A percentile compares a stretch with the other conserved stretches of the same genome.
These are phyloP conservation scores for Melanotaenia maccullochi DNA, from an alignment of 2,797 vertebrate species.

Conservation along the genomic window DNA sequence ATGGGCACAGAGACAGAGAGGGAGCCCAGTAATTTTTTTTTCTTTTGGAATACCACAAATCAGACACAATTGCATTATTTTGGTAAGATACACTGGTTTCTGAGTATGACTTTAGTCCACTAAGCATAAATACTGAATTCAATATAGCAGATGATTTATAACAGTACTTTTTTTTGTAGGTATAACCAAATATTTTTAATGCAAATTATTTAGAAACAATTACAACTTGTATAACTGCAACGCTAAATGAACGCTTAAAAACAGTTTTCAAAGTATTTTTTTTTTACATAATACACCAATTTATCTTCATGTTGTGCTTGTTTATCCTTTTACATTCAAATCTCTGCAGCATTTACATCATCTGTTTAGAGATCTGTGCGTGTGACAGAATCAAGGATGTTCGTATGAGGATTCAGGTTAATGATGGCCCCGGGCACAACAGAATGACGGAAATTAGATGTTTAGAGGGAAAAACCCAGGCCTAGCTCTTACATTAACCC, in stretches of 20 bases:
- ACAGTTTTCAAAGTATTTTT: background rate
- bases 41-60: constrained; percentile 29
- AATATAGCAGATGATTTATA: background rate
- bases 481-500: constrained; percentile 65
- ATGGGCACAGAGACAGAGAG: constrained; percentile 40
- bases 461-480: constrained; percentile 69
- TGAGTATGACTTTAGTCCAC: background rate
- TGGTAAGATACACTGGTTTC: constrained; percentile 6
- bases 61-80: constrained; percentile 25
- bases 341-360: constrained; percentile 10
- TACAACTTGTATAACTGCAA: background rate
- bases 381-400: constrained; percentile 57
- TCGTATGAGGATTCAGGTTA: constrained; percentile 60
- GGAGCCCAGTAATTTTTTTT: background rate
- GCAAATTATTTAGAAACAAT: background rate
- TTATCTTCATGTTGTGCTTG: background rate
- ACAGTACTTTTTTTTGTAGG: background rate
- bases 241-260: background rate
- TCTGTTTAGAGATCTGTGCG: constrained; percentile 38
- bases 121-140: background rate
- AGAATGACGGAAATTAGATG: constrained; percentile 72
- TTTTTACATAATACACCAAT: background rate
- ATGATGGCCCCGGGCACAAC: constrained; percentile 65
- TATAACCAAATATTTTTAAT: background rate
- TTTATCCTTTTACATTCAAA: background rate